Conservation (phyloP, 2,113 vertebrate genomes). For the Entomyzon cyanotis region DNA sequence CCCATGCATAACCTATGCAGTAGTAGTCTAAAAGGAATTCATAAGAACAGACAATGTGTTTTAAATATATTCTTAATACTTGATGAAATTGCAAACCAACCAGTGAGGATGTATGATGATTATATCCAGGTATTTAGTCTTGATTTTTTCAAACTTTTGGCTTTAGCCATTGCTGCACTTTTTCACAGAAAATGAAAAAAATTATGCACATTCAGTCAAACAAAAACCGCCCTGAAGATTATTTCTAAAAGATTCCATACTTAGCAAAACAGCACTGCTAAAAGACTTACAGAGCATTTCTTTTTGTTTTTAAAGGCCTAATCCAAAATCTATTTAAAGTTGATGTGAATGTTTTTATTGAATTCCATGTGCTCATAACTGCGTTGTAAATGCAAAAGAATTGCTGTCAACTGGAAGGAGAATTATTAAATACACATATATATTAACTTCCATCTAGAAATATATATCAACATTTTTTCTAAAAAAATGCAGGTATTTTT, state of each 20-base stretch:
- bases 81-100: background rate
- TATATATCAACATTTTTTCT: background rate
- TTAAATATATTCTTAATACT: background rate
- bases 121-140: background rate
- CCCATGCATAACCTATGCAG: background rate
- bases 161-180: background rate
- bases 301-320: conserved; percentile 13
- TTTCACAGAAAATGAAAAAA: background rate
- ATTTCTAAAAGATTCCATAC: background rate
- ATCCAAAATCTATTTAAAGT: conserved; percentile 26
- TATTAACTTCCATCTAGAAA: background rate
- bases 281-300: background rate
- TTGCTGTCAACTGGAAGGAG: background rate
- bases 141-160: background rate
- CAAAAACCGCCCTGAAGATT: background rate
- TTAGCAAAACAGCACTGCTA: background rate
- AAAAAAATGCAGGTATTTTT: background rate
- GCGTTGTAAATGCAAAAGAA: background rate
- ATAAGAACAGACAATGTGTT: background rate
- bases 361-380: background rate
- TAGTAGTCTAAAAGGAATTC: background rate
- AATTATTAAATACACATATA: background rate
- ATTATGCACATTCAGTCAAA: background rate
- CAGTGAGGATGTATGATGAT: background rate
- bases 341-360: background rate